phyloP scores from a whole-genome alignment of 2,888 invertebrate species.

The Leucophenga montana region DNA sequence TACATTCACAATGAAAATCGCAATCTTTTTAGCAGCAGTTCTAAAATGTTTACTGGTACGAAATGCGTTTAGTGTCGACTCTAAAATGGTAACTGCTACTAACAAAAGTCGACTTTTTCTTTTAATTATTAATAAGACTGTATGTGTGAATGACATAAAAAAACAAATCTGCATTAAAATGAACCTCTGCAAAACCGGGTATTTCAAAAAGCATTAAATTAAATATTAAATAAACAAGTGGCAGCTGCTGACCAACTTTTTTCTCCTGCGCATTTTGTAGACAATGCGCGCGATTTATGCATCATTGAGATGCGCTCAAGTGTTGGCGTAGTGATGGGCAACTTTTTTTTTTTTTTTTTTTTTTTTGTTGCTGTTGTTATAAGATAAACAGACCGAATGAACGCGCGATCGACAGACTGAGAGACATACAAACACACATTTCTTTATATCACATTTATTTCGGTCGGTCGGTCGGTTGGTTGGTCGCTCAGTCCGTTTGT shows the following conservation, averaged over 20 bases:
- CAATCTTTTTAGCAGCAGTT: too few species aligned
- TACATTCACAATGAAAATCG: too few species aligned
- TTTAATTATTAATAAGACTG: too few species aligned
- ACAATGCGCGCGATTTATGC: constrained; percentile 12
- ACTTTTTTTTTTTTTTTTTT: background rate
- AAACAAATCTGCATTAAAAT: background rate
- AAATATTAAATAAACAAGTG: background rate
- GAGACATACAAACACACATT: constrained; percentile 6
- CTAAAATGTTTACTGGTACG: too few species aligned
- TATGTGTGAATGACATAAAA: background rate
- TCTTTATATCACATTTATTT: background rate
- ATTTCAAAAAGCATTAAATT: background rate
- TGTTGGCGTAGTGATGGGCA: constrained; percentile 12
- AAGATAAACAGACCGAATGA: too few species aligned
- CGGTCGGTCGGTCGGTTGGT: background rate
- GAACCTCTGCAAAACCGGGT: too few species aligned
- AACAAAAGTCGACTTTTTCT: too few species aligned
- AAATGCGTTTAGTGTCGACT: too few species aligned
- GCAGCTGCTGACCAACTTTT: background rate
- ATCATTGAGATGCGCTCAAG: constrained; percentile 2
- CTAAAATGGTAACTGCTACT: too few species aligned
- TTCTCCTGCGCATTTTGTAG: background rate
- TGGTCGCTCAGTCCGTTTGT: background rate
- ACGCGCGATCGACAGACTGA: too few species aligned
- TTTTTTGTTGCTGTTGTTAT: too few species aligned